Evolutionary conservation across 2,113 vertebrate genomes (phyloP), one percentile per base, ranked within the genome.

Genomic region (Grammomys surdaster): DNA sequence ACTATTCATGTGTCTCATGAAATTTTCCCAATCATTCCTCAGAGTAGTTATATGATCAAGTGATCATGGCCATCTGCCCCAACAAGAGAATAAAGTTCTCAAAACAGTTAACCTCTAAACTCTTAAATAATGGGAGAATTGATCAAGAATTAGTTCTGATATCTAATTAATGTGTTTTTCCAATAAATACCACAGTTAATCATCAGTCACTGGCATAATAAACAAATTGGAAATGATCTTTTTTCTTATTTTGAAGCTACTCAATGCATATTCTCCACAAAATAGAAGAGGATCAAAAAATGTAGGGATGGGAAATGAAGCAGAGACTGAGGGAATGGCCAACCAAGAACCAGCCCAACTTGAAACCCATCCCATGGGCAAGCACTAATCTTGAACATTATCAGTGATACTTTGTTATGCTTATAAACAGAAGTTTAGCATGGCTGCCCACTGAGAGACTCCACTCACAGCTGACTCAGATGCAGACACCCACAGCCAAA

Each of bases 181-280:
- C 75, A 46, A 54, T 73, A 28, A 12, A 70, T n/a, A 94, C n/a
- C 7, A 54, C 0, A 51, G 51, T 36, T 77, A 72, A 51, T 65
- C 48, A 13, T 63, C 17, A 78, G 2, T 70, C 73, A 88, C 26
- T 75, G 84, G 36, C 14, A 51, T 40, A 51, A 36, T 8, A 87
- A 60, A 22, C 48, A 16, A 77, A 14, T 67, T 94, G 94, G 67
- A 70, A 85, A 82, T 88, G 40, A 91, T 92, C 84, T 36, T 67
- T 80, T 72, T 67, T 60, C 33, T 93, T 82, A 63, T 80, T 88
- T 82, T 58, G 91, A 91, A 69, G 7, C 75, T 70, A 67, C 20
- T 86, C 48, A 76, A 96, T 54, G 26, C 89, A 77, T 89, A 22
- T 48, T 93, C 48, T 73, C 69, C 13, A 63, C 16, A 73, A 36